Base-by-base conservation (phyloP, 2,113 vertebrate genomes). In the Lucifuga dentata region DNA sequence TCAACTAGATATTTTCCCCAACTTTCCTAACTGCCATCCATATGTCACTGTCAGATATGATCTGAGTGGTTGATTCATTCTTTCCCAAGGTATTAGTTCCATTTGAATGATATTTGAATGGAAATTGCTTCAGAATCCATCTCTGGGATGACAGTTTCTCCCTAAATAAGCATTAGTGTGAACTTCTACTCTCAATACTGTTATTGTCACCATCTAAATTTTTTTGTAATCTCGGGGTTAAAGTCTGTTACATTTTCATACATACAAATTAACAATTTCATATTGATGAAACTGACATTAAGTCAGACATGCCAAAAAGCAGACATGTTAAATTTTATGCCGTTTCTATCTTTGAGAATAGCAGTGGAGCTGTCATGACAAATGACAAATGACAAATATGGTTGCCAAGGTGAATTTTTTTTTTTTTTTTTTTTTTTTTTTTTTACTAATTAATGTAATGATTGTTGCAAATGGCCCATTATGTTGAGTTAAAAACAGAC, bases 91-190 rank as follows among this genome's bases (percentile, higher is more conserved):
- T 73, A 89, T 85, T 85, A 85, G 82, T 91, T 89, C 80, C 75
- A 83, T 87, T 68, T 79, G 82, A 86, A 65, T 86, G 81, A 89
- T 76, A 87, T 86, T 69, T 73, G 71, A 78, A 88, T 81, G 50
- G 76, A 83, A 88, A 88, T 85, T 71, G 66, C 64, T 79, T 78
- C 43, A 49, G 53, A 68, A 77, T 76, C 76, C 58, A 80, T 86
- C 76, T 73, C 35, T 33, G 26, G 36, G 71, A 80, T 73, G 80
- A 77, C 64, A 80, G 50, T 52, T 58, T 65, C 55, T 57, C 46
- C 32, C 50, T 75, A 68, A 82, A 84, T 53, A 57, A 71, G 49
- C 68, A 71, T 57, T 45, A 55, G 33, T 19, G 51, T 23, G 50
- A 63, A 32, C 44, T 2, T 36, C 44, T 68, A 2, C 26, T 60